These are phyloP conservation scores for Clunio marinus DNA, from an alignment of 2,888 invertebrate genomes.

Conservation along the genomic window DNA sequence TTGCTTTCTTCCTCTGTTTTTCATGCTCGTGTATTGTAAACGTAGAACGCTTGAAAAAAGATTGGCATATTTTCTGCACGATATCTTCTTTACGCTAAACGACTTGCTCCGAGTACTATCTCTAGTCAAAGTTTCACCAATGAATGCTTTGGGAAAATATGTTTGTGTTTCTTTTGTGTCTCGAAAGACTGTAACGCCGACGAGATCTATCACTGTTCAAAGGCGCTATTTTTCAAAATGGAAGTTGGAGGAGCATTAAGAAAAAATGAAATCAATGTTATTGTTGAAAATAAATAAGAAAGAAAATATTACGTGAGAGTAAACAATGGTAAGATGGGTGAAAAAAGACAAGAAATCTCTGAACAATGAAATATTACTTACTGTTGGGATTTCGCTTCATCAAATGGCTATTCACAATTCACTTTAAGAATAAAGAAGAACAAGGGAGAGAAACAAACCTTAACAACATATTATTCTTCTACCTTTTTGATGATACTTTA, in stretches of 20 bases:
- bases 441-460: no score
- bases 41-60: neutral
- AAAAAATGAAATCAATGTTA: neutral
- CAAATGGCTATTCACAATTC: no score
- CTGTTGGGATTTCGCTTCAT: no score
- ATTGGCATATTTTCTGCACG: slow-evolving; percentile 6
- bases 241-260: neutral
- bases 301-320: neutral
- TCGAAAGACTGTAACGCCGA: neutral
- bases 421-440: no score
- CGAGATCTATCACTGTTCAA: neutral
- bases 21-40: neutral
- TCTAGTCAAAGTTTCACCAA: neutral
- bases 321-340: neutral
- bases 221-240: neutral
- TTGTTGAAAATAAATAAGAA: neutral
- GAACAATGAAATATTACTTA: neutral
- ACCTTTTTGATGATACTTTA: no score
- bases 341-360: neutral
- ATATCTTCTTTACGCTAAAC: slow-evolving; percentile 11
- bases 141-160: neutral
- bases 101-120: slow-evolving; percentile 6
- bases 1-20: neutral
- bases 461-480: no score
- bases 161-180: neutral